Conservation (phyloP, 2,113 vertebrate genomes). For the Indicator maculatus region DNA sequence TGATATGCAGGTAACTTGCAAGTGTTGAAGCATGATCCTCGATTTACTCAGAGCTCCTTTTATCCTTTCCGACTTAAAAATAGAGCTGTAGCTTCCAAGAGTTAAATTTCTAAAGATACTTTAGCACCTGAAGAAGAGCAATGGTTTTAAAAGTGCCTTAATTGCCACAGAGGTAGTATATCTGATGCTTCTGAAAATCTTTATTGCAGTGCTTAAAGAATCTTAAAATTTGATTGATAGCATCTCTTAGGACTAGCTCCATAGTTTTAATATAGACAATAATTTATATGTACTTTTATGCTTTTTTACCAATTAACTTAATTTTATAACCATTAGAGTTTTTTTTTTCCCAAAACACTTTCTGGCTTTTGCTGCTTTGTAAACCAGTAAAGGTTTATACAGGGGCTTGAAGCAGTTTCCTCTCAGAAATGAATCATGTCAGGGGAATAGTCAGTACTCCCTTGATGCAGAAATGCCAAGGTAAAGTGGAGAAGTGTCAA, state of each 20-base stretch:
- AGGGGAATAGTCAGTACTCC: neutral
- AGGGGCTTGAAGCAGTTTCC: neutral
- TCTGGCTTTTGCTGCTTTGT: neutral
- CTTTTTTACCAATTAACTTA: neutral
- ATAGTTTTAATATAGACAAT: neutral
- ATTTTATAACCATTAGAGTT: neutral
- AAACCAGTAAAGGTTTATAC: neutral
- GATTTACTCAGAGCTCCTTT: neutral
- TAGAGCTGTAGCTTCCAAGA: neutral
- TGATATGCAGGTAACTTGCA: neutral
- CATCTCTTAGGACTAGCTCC: neutral
- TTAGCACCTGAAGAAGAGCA: neutral
- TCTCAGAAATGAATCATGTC: neutral
- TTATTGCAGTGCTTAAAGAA: neutral
- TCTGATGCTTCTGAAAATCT: neutral
- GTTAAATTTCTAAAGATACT: neutral
- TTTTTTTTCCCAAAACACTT: neutral
- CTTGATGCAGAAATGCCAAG: neutral
- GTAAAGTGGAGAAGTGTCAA: neutral
- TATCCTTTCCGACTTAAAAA: neutral
- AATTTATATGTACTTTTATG: neutral
- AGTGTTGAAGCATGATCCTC: neutral
- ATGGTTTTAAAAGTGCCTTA: neutral
- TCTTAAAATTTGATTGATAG: neutral
- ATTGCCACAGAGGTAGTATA: neutral